Percentiles rank a stretch among this genome's conserved stretches.
phyloP scores from a whole-genome alignment of 1,140 invertebrate species.

The Danaus melanippus region DNA sequence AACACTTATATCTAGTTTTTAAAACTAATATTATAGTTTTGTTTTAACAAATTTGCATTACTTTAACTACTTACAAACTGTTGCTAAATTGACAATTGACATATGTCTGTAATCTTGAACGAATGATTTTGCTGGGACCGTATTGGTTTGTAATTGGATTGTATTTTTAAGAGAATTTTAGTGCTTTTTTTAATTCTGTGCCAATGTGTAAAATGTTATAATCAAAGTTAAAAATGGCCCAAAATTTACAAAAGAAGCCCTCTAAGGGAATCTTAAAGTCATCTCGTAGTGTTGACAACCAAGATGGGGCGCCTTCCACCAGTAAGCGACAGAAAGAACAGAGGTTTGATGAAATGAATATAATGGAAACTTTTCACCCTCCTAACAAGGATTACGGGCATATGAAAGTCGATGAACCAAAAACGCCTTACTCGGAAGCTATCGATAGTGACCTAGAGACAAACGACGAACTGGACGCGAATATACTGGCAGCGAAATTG shows the following conservation, averaged over 20 bases:
- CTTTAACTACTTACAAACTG: too few species aligned
- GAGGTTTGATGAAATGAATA: slow-evolving; percentile 99
- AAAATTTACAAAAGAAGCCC: slow-evolving; percentile 79
- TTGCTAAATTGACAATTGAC: too few species aligned
- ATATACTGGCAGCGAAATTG: slow-evolving; percentile 83
- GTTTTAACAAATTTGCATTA: too few species aligned
- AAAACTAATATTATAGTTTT: too few species aligned
- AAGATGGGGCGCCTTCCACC: slow-evolving; percentile 54
- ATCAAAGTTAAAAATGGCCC: slow-evolving; percentile 49
- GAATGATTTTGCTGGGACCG: too few species aligned
- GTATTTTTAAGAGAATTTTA: too few species aligned
- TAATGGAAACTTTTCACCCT: slow-evolving; percentile 97
- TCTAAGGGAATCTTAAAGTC: slow-evolving; percentile 94
- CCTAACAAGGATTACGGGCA: slow-evolving; percentile 99
- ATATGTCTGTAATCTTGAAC: too few species aligned
- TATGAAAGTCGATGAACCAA: slow-evolving; percentile 99
- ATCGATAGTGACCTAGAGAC: slow-evolving; percentile 80
- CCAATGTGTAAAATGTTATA: slow-evolving; percentile 32
- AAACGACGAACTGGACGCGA: slow-evolving; percentile 83
- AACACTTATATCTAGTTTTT: too few species aligned
- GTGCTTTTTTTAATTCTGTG: slow-evolving; percentile 2
- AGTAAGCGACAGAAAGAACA: slow-evolving; percentile 83
- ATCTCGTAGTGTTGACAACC: slow-evolving; percentile 82
- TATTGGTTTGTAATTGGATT: too few species aligned
- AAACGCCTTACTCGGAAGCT: slow-evolving; percentile 90